Percentiles rank a stretch among this genome's conserved stretches.
Evolutionary conservation across 2,888 invertebrate species (phyloP).

Genomic region (Baronia brevicornis): DNA sequence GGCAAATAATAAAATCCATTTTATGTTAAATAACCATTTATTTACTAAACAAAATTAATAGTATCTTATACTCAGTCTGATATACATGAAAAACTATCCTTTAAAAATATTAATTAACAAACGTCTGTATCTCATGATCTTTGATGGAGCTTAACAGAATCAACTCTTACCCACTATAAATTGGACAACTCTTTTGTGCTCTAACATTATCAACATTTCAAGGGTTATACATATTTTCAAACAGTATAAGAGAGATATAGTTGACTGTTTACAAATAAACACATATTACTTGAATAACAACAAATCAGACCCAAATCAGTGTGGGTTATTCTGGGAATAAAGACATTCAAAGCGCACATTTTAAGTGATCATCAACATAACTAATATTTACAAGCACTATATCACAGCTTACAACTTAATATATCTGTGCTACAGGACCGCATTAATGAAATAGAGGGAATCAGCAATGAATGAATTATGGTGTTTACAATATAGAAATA

Average conservation of each 20-base stretch:
- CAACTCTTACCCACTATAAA: slow-evolving; percentile 4
- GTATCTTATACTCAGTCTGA: slow-evolving; percentile 70
- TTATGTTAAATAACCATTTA: slow-evolving; percentile 37
- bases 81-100: slow-evolving; percentile 49
- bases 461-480: neutral
- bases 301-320: slow-evolving; percentile 23
- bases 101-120: slow-evolving; percentile 49
- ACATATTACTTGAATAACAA: slow-evolving; percentile 11
- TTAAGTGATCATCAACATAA: slow-evolving; percentile 16
- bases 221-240: slow-evolving; percentile 7
- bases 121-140: slow-evolving; percentile 42
- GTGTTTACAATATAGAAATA: no score
- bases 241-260: slow-evolving; percentile 7
- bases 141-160: slow-evolving; percentile 19
- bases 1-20: slow-evolving; percentile 19
- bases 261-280: slow-evolving; percentile 7
- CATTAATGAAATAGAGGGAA: neutral
- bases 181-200: slow-evolving; percentile 10
- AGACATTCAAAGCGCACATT: slow-evolving; percentile 22
- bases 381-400: slow-evolving; percentile 59
- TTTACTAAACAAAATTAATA: slow-evolving; percentile 62
- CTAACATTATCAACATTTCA: slow-evolving; percentile 9
- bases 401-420: slow-evolving; percentile 67
- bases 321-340: slow-evolving; percentile 15
- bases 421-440: slow-evolving; percentile 30